Percentiles rank a stretch among this genome's conserved stretches.
These are phyloP conservation scores for Oenanthe melanoleuca DNA, from an alignment of 2,113 vertebrate genomes.

Conservation along the genomic window DNA sequence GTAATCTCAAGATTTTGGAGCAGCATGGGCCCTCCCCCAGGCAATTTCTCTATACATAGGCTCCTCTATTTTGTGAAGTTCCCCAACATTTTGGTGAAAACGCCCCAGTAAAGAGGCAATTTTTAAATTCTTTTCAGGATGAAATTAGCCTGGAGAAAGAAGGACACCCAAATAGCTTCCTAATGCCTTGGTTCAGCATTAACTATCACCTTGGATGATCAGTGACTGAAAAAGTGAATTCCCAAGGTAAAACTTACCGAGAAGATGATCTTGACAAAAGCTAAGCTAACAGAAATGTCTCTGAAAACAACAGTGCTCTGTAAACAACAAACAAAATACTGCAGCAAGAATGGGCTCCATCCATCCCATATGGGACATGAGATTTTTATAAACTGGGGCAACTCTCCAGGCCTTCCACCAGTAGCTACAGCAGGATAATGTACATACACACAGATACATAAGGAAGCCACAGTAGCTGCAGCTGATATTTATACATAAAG, in stretches of 20 bases:
- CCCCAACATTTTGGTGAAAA: not conserved
- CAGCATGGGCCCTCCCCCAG: not conserved
- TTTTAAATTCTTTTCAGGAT: not conserved
- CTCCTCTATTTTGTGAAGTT: not conserved
- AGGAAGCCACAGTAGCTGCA: not conserved
- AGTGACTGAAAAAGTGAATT: not conserved
- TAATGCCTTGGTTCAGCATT: not conserved
- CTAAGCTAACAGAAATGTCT: not conserved
- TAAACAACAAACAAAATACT: not conserved
- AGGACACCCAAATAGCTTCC: not conserved
- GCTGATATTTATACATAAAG: not conserved
- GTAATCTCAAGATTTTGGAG: not conserved
- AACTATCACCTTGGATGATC: not conserved
- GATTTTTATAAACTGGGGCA: not conserved
- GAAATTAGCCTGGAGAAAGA: not conserved
- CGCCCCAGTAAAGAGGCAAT: not conserved
- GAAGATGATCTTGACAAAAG: not conserved
- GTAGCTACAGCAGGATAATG: not conserved
- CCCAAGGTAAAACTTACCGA: not conserved
- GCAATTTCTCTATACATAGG: not conserved
- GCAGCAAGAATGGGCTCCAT: not conserved
- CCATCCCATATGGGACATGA: not conserved
- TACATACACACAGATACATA: accelerated
- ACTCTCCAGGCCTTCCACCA: not conserved
- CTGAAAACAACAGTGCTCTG: not conserved